These are phyloP conservation scores for Ancistrus triradiatus DNA, from an alignment of 2,113 vertebrate genomes.

Conservation along the genomic window DNA sequence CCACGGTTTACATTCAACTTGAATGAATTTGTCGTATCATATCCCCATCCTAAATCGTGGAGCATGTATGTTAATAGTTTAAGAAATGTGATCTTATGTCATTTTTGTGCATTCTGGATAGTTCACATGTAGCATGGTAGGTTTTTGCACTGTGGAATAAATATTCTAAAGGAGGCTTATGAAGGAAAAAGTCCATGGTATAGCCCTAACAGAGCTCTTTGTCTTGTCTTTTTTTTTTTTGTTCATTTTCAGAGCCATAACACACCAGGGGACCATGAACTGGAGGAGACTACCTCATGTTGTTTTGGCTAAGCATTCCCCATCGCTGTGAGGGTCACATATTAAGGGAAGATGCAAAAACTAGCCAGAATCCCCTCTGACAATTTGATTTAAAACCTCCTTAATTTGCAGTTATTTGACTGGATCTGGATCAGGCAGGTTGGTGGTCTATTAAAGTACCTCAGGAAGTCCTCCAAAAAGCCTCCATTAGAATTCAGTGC, in stretches of 20 bases:
- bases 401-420: background rate
- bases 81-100: too few species aligned
- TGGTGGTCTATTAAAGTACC: constrained; percentile 22
- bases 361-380: too few species aligned
- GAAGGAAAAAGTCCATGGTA: constrained; percentile 48
- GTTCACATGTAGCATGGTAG: too few species aligned
- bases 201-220: constrained; percentile 70
- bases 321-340: constrained; percentile 48
- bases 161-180: constrained; percentile 56
- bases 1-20: too few species aligned
- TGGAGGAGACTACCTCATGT: constrained; percentile 76
- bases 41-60: too few species aligned
- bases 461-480: constrained; percentile 36
- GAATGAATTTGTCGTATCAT: too few species aligned
- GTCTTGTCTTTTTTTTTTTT: too few species aligned
- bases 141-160: background rate
- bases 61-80: too few species aligned
- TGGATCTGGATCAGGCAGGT: background rate
- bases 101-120: too few species aligned
- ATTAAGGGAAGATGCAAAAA: background rate
- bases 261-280: constrained; percentile 78
- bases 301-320: constrained; percentile 63
- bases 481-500: constrained; percentile 51
- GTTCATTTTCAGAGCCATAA: constrained; percentile 77
- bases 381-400: background rate